Percentiles rank a stretch among this genome's conserved stretches.
Conservation (phyloP, 2,797 vertebrate genomes). For the Carcharodon carcharias region DNA sequence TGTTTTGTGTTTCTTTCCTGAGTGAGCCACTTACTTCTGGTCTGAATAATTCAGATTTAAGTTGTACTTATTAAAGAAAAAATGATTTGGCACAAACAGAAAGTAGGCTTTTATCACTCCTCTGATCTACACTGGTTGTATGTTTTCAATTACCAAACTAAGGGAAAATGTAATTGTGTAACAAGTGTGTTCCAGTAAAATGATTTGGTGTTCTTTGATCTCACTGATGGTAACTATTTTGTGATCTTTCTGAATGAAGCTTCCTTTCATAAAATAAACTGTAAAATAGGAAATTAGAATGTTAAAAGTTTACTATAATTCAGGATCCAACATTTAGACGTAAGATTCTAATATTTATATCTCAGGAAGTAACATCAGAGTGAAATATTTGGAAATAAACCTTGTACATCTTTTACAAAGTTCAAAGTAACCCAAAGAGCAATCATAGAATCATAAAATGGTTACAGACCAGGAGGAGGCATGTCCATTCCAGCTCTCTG, state of each 20-base stretch:
- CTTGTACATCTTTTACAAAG: background rate
- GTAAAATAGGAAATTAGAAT: slow-evolving; percentile 6
- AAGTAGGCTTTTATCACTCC: background rate
- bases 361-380: background rate
- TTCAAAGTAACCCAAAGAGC: background rate
- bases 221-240: slow-evolving; percentile 20
- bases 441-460: background rate
- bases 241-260: slow-evolving; percentile 4
- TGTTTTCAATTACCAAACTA: slow-evolving; percentile 32
- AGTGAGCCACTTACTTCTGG: background rate
- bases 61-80: background rate
- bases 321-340: background rate
- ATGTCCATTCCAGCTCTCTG: too few species aligned
- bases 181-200: background rate
- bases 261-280: slow-evolving; percentile 25
- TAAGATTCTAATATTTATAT: background rate
- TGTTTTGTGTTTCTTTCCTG: background rate
- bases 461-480: too few species aligned
- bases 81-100: background rate
- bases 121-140: background rate
- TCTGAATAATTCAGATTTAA: background rate
- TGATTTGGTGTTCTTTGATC: slow-evolving; percentile 34
- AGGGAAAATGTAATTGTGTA: slow-evolving; percentile 20
- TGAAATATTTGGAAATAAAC: background rate
- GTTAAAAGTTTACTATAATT: background rate